phyloP scores from a whole-genome alignment of 2,797 vertebrate species.

The Pipistrellus pipistrellus region DNA sequence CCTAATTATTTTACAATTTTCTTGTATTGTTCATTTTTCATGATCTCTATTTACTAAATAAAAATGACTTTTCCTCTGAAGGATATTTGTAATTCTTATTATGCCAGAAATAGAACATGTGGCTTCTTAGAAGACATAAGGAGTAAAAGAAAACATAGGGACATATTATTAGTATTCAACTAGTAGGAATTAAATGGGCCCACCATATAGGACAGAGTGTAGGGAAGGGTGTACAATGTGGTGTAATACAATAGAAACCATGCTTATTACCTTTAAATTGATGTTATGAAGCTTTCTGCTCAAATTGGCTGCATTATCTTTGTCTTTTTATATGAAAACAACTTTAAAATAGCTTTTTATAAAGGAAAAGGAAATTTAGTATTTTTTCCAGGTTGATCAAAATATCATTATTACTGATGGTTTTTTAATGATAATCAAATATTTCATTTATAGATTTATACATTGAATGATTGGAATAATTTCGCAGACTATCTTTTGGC shows the following conservation, averaged over 20 bases:
- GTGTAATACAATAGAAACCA: neutral
- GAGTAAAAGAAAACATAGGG: conserved; percentile 29
- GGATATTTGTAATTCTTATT: conserved; percentile 83
- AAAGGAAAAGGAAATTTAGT: neutral
- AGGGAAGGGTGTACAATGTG: neutral
- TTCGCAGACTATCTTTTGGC: neutral
- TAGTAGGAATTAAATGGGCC: conserved; percentile 25
- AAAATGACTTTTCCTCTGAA: conserved; percentile 86
- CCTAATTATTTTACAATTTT: conserved; percentile 89
- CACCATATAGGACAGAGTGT: neutral
- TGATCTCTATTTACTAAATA: conserved; percentile 87
- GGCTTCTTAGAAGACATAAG: conserved; percentile 73
- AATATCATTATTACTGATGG: neutral
- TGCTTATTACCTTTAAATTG: conserved; percentile 24
- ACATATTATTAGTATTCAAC: conserved; percentile 8
- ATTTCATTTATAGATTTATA: neutral
- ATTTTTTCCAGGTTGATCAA: neutral
- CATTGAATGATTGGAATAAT: neutral
- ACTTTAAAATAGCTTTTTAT: neutral
- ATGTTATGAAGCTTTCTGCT: neutral
- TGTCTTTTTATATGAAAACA: neutral
- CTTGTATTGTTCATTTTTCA: conserved; percentile 88
- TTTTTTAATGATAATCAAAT: neutral
- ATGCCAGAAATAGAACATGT: conserved; percentile 75
- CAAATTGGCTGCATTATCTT: neutral